phyloP scores from a whole-genome alignment of 2,888 invertebrate species.

The Aromia moschata region DNA sequence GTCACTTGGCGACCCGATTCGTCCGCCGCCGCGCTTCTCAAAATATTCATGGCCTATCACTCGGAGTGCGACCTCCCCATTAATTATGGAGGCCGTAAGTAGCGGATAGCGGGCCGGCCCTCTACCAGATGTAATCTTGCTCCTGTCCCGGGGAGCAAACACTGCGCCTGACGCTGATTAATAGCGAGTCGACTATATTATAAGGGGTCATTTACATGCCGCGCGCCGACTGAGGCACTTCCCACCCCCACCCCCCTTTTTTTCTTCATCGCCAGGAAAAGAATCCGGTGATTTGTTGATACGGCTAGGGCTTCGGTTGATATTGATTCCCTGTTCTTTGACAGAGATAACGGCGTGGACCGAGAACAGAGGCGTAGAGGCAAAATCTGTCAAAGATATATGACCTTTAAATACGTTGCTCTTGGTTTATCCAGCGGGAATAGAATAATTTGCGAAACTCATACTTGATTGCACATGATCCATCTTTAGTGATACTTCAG shows the following conservation, averaged over 20 bases:
- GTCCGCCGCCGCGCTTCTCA: conserved; percentile 30
- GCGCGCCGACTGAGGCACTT: conserved; percentile 41
- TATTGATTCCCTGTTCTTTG: conserved; percentile 24
- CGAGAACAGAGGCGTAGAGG: neutral
- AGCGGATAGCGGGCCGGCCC: conserved; percentile 15
- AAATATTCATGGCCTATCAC: conserved; percentile 54
- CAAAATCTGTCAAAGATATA: too few species aligned
- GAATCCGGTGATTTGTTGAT: conserved; percentile 32
- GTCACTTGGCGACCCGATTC: neutral
- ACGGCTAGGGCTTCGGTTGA: conserved; percentile 20
- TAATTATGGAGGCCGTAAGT: conserved; percentile 50
- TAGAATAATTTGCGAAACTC: too few species aligned
- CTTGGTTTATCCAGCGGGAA: too few species aligned
- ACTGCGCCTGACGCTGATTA: conserved; percentile 45
- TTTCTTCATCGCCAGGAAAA: conserved; percentile 29
- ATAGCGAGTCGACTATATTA: conserved; percentile 39
- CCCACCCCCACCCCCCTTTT: conserved; percentile 38
- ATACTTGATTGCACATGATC: too few species aligned
- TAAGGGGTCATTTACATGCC: conserved; percentile 47
- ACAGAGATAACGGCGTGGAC: neutral
- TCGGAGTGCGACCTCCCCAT: conserved; percentile 48
- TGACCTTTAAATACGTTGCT: too few species aligned
- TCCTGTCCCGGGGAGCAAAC: conserved; percentile 31
- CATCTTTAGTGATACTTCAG: too few species aligned
- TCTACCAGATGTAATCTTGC: conserved; percentile 44